phyloP scores from a whole-genome alignment of 2,797 vertebrate species.

The Tolypeutes matacus region DNA sequence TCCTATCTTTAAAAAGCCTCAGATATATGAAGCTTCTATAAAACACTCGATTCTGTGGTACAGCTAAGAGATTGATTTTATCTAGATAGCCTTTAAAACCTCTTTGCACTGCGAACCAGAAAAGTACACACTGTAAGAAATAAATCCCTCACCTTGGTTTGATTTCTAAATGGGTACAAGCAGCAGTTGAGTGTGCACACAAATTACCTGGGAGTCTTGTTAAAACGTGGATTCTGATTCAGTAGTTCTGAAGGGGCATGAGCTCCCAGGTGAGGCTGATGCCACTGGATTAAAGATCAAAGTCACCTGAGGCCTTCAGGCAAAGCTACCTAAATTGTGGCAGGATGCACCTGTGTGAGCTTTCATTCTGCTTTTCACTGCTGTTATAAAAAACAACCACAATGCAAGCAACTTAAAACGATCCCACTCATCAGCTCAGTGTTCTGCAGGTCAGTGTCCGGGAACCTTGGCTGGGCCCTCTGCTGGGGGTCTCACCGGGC shows the following conservation, averaged over 20 bases:
- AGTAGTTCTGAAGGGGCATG: no score
- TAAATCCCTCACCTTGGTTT: rapidly evolving
- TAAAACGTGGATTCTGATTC: no score
- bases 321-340: neutral
- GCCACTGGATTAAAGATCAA: neutral
- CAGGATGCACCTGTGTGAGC: rapidly evolving
- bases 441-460: no score
- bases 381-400: rapidly evolving
- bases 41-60: rapidly evolving
- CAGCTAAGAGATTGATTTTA: neutral
- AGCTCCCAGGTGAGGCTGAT: no score
- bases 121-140: rapidly evolving
- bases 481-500: neutral
- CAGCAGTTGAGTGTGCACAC: rapidly evolving
- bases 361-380: no score
- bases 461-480: no score
- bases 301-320: no score
- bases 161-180: neutral
- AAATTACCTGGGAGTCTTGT: rapidly evolving
- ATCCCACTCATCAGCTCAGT: rapidly evolving
- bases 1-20: neutral
- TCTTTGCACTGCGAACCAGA: no score
- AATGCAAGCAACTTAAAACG: neutral
- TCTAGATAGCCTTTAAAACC: neutral
- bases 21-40: neutral